phyloP scores from a whole-genome alignment of 2,113 vertebrate genomes.

The Pteropus alecto region DNA sequence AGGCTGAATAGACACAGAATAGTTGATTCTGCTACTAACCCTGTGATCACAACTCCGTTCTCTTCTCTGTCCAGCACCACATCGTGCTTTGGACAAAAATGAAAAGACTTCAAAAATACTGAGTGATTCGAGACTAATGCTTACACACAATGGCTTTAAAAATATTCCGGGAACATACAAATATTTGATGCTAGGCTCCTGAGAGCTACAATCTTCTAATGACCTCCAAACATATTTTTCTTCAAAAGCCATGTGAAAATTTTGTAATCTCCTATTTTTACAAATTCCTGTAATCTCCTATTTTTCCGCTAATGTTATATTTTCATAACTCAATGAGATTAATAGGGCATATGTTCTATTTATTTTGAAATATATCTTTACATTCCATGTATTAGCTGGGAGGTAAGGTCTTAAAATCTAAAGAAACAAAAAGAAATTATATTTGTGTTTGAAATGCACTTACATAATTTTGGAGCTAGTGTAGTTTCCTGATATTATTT shows the following conservation, averaged over 20 bases:
- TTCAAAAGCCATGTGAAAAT: constrained; percentile 19
- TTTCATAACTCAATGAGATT: background rate
- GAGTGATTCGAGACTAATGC: constrained; percentile 1
- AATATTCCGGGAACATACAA: constrained; percentile 37
- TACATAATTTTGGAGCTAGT: background rate
- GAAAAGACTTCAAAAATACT: constrained; percentile 44
- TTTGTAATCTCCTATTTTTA: background rate
- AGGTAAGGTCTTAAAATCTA: background rate
- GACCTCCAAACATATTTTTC: background rate
- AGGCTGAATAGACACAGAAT: constrained; percentile 5
- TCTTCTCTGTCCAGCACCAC: constrained; percentile 23
- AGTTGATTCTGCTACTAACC: constrained; percentile 1
- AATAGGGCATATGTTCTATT: background rate
- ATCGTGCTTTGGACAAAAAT: constrained; percentile 41
- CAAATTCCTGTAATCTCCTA: background rate
- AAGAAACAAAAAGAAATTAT: constrained; percentile 23
- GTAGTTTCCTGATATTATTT: background rate
- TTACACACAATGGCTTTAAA: constrained; percentile 22
- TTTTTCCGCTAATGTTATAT: background rate
- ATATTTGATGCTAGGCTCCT: background rate
- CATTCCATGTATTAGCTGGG: background rate
- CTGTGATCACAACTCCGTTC: constrained; percentile 32
- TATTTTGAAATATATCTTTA: constrained; percentile 33
- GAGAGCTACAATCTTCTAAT: background rate
- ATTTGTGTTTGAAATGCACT: background rate